These are phyloP conservation scores for Seriola dumerili DNA, from an alignment of 2,113 vertebrate genomes.

Conservation along the genomic window DNA sequence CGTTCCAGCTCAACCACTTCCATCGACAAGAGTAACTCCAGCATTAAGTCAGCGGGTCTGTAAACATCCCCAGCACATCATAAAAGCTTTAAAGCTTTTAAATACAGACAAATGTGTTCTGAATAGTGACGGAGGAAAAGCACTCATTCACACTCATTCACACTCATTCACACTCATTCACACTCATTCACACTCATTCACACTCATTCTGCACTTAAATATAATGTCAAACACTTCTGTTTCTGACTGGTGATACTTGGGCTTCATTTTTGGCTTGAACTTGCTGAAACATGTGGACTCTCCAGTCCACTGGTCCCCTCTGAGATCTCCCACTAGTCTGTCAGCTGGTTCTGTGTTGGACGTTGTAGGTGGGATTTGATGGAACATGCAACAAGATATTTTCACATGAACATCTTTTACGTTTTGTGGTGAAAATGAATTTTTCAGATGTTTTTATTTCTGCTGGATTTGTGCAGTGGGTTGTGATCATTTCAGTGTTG, in stretches of 20 bases:
- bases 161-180: no score
- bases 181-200: no score
- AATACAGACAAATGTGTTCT: background rate
- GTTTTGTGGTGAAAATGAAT: background rate
- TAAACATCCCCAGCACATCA: conserved; percentile 21
- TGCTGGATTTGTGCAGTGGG: background rate
- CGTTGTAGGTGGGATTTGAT: no score
- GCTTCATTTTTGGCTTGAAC: background rate
- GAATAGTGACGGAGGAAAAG: background rate
- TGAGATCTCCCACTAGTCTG: background rate
- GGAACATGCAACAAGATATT: no score
- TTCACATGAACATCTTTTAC: background rate
- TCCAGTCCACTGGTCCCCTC: no score
- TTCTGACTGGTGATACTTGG: background rate
- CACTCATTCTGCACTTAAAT: background rate
- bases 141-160: background rate
- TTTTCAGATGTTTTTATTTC: background rate
- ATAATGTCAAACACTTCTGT: background rate
- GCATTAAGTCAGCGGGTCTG: conserved; percentile 3
- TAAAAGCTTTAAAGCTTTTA: background rate
- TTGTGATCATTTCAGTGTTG: conserved; percentile 9
- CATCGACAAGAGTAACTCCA: background rate
- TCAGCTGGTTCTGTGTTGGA: background rate
- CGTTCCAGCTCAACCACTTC: conserved; percentile 15
- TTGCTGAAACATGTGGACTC: no score